Conservation (phyloP, 1,140 invertebrate genomes). For the Drosophila ohnishii region DNA sequence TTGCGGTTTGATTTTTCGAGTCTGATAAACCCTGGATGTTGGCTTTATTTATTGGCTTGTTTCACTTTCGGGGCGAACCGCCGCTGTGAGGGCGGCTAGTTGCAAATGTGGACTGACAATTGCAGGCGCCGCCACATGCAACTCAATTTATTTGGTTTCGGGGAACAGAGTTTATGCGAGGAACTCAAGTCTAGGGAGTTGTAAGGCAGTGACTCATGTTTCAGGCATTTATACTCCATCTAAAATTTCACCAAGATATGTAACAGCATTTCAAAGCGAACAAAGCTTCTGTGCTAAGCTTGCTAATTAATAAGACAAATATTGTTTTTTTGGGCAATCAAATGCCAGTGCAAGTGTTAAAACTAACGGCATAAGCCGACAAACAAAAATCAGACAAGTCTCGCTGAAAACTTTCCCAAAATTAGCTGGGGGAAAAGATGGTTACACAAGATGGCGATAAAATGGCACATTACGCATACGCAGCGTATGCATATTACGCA, state of each 20-base stretch:
- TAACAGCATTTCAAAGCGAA: not conserved
- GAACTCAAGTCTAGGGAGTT: constrained; percentile 11
- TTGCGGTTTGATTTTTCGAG: constrained; percentile 54
- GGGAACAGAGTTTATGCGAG: constrained; percentile 20
- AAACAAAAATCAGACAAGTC: constrained; percentile 7
- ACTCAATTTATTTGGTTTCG: constrained; percentile 44
- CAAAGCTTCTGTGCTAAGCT: not conserved
- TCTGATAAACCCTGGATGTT: constrained; percentile 65
- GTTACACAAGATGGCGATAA: constrained; percentile 55
- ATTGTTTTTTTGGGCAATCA: constrained; percentile 18
- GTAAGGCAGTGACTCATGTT: not conserved
- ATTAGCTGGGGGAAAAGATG: constrained; percentile 31
- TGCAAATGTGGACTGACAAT: constrained; percentile 46
- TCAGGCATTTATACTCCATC: not conserved
- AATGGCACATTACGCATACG: constrained; percentile 68
- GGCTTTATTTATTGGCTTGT: constrained; percentile 67
- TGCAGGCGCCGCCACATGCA: constrained; percentile 41
- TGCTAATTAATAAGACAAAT: constrained; percentile 57
- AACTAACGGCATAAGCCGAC: constrained; percentile 46
- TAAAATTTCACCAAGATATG: not conserved
- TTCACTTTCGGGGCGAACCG: constrained; percentile 57
- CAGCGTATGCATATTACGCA: constrained; percentile 59
- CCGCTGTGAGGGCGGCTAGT: constrained; percentile 52
- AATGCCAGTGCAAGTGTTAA: constrained; percentile 47
- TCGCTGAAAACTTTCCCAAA: constrained; percentile 23